Evolutionary conservation across 2,888 invertebrate genomes (phyloP).

Genomic region (Oscheius sp.): DNA sequence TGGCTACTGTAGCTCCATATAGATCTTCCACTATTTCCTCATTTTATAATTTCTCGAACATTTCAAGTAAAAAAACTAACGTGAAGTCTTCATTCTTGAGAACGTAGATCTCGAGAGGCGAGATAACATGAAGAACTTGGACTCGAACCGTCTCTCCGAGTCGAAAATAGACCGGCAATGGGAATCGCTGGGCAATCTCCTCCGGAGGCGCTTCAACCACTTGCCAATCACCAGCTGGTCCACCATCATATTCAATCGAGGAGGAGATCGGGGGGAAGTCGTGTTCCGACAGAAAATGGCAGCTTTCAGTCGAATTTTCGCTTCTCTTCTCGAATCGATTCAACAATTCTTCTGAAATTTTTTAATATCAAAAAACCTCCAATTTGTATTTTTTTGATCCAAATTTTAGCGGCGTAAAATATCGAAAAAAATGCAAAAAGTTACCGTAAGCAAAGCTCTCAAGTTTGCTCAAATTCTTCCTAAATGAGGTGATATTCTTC

Average conservation of each 20-base stretch:
- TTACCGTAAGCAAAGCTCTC: conserved; percentile 19
- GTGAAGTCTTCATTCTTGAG: background rate
- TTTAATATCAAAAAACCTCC: background rate
- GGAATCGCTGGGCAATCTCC: conserved; percentile 12
- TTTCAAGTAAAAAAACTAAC: too few relatives aligned
- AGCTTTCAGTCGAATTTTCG: conserved; percentile 9
- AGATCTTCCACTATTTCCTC: background rate
- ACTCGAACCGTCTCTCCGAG: conserved; percentile 6
- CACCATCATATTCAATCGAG: background rate
- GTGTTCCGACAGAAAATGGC: background rate
- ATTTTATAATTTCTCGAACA: too few relatives aligned
- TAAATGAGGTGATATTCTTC: conserved; percentile 18
- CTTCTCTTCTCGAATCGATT: conserved; percentile 6
- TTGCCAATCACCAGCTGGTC: background rate
- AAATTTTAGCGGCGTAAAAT: too few relatives aligned
- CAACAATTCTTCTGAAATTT: conserved; percentile 11
- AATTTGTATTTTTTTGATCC: background rate
- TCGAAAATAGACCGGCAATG: conserved; percentile 22
- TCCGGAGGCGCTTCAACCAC: background rate
- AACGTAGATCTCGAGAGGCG: conserved; percentile 27
- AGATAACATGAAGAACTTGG: conserved; percentile 13
- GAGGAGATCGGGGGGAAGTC: conserved; percentile 13
- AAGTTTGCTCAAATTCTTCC: conserved; percentile 25
- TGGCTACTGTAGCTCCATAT: background rate
- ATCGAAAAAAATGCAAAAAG: background rate